Conservation (phyloP, 2,888 invertebrate species). For the Sussaba pulchella region DNA sequence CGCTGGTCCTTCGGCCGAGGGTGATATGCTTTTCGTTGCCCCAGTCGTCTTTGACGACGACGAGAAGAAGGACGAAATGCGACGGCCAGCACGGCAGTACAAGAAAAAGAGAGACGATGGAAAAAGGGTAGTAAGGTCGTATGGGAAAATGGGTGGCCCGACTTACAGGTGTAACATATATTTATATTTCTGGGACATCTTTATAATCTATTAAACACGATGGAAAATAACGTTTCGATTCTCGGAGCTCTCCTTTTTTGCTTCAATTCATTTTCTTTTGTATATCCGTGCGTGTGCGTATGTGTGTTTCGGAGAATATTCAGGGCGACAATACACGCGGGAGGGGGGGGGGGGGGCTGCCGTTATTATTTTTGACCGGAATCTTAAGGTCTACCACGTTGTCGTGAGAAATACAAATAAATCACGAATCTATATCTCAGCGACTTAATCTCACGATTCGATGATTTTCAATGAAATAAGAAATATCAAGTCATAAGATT, state of each 20-base stretch:
- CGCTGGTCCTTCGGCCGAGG: slow-evolving; percentile 50
- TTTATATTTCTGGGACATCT: slow-evolving; percentile 78
- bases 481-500: not conserved
- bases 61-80: slow-evolving; percentile 18
- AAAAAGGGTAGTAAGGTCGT: slow-evolving; percentile 69
- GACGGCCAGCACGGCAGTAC: not conserved
- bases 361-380: slow-evolving; percentile 52
- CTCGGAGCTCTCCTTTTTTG: slow-evolving; percentile 36
- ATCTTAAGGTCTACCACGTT: not conserved
- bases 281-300: not conserved
- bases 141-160: slow-evolving; percentile 78
- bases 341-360: not conserved
- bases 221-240: slow-evolving; percentile 73
- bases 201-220: slow-evolving; percentile 80
- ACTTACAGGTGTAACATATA: slow-evolving; percentile 81
- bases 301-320: not conserved
- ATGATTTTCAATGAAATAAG: not conserved
- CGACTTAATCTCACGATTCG: slow-evolving; percentile 4
- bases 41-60: slow-evolving; percentile 1
- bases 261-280: not conserved
- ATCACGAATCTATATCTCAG: slow-evolving; percentile 55
- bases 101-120: slow-evolving; percentile 16
- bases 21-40: slow-evolving; percentile 46
- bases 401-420: slow-evolving; percentile 69
- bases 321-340: not conserved